Base-by-base conservation (phyloP, 2,113 vertebrate species). In the Tachuris rubrigastra region DNA sequence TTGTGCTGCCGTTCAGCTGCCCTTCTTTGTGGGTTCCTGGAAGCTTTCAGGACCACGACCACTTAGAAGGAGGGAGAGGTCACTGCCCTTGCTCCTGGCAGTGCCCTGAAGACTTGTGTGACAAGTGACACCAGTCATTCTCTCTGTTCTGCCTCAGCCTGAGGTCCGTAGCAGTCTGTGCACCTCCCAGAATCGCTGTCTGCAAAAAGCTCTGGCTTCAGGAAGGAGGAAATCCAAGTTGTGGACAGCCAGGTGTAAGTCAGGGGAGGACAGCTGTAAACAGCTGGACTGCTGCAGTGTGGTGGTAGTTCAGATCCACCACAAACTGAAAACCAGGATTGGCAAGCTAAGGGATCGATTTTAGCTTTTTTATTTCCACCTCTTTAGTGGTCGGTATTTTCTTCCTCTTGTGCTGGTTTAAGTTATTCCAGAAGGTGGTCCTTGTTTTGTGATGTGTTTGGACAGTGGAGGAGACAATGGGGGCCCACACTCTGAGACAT, bases 61-160 rank as follows among this genome's bases (percentile, higher is more conserved):
- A 0, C n/a, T 39, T 7, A 10, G 52, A 25, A 59, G 47, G 47
- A 60, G 27, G 6, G 11, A 15, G 53, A 35, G 24, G 60, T 68
- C 0, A 0, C 59, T 74, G 47, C 41, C 60, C 62, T 44, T 31
- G 33, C 23, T 13, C 9, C 27, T 77, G 35, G 22, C 8, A 5
- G n/a, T 42, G 22, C 41, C 53, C 27, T 27, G 35, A 5, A 8
- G 22, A 18, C 25, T n/a, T 49, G 35, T 55, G 37, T 4, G 7
- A 23, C 0, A 1, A 30, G 41, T 37, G n/a, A 7, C 0, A 0
- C 13, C 37, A 39, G 27, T 39, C 8, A 4, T 44, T n/a, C 14
- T 33, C 12, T 67, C 37, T 52, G 37, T 10, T 76, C 39, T 68
- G 53, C 15, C 68, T 69, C 27, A 27, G 46, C 22, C 44, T 25